Evolutionary conservation across 35 echinoderm and acorn worm genomes (phyloP).

Genomic region (Lytechinus pictus): DNA sequence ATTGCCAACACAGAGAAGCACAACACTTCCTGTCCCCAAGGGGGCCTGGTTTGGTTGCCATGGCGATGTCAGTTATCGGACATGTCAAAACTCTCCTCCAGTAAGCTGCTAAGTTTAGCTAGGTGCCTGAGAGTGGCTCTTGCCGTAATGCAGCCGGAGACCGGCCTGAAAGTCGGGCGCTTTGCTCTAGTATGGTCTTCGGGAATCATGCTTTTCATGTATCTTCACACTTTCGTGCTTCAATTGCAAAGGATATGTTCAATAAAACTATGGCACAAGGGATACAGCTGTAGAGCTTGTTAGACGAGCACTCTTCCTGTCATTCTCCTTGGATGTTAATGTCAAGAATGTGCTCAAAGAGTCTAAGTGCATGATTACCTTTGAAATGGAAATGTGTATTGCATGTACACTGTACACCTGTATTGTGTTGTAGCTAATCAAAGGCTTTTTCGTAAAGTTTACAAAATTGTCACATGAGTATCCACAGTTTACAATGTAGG

Average conservation of each 20-base stretch:
- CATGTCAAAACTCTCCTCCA: slow-evolving; percentile 27
- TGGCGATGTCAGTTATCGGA: slow-evolving; percentile 29
- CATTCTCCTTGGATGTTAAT: background rate
- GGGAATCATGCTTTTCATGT: background rate
- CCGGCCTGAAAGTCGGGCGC: too few species aligned
- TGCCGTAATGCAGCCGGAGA: background rate
- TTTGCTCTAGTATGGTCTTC: background rate
- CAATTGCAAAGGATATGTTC: background rate
- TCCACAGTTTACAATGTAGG: too few species aligned
- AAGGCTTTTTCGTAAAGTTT: too few species aligned
- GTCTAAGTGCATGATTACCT: too few species aligned
- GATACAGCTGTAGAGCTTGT: background rate
- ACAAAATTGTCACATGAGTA: too few species aligned
- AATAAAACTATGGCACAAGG: background rate
- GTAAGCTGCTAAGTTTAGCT: slow-evolving; percentile 18
- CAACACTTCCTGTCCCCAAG: slow-evolving; percentile 58
- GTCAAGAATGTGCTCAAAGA: too few species aligned
- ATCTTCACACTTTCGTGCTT: slow-evolving; percentile 18
- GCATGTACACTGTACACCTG: too few species aligned
- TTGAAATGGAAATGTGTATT: too few species aligned
- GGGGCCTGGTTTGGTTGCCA: slow-evolving; percentile 38
- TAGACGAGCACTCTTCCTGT: background rate
- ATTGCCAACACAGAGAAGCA: slow-evolving; percentile 61
- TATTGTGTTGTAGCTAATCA: too few species aligned
- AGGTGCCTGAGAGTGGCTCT: background rate